Conservation (phyloP, 2,888 invertebrate genomes). For the Ectemnius cavifrons region DNA sequence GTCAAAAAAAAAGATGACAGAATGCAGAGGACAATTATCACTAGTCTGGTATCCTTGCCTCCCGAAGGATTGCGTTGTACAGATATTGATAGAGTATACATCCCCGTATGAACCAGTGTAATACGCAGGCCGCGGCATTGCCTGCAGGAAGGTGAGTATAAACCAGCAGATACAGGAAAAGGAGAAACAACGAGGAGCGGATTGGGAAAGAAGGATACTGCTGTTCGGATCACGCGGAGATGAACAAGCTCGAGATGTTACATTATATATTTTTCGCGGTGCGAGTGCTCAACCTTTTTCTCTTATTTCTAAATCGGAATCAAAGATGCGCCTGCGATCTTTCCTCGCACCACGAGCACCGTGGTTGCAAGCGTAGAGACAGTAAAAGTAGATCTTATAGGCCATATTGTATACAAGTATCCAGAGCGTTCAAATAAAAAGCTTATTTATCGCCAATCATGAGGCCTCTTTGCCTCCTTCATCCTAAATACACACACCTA, state of each 20-base stretch:
- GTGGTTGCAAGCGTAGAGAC: slow-evolving; percentile 54
- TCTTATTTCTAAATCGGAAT: neutral
- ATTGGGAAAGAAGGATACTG: slow-evolving; percentile 1
- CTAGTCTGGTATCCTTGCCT: neutral
- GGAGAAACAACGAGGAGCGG: neutral
- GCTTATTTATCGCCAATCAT: slow-evolving; percentile 70
- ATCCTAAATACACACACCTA: too few species aligned
- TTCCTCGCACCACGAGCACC: slow-evolving; percentile 45
- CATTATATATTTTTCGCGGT: slow-evolving; percentile 47
- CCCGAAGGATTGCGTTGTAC: neutral
- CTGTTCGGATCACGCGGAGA: slow-evolving; percentile 18
- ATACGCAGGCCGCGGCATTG: neutral
- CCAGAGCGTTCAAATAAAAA: slow-evolving; percentile 71
- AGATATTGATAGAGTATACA: neutral
- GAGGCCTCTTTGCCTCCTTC: neutral
- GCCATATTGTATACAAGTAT: slow-evolving; percentile 70
- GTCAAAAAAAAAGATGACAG: neutral
- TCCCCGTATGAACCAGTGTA: neutral
- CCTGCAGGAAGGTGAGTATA: slow-evolving; percentile 2
- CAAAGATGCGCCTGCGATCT: slow-evolving; percentile 5
- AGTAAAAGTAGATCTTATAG: slow-evolving; percentile 60
- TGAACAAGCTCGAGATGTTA: slow-evolving; percentile 31
- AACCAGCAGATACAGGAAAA: neutral
- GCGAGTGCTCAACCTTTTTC: slow-evolving; percentile 32
- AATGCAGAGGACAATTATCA: neutral